These are phyloP conservation scores for Diceros bicornis DNA, from an alignment of 2,797 vertebrate species.

Conservation along the genomic window DNA sequence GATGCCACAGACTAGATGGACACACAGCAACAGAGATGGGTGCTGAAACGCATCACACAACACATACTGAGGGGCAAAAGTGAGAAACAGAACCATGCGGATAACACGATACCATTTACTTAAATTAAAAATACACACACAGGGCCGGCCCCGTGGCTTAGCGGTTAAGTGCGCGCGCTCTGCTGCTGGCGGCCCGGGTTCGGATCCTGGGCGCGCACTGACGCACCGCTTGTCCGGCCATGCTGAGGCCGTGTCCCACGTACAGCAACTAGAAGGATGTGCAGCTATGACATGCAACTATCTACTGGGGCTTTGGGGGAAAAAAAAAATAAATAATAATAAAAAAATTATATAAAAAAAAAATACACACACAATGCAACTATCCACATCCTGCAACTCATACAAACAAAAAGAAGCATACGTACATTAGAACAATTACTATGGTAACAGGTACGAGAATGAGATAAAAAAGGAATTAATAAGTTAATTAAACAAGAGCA, in stretches of 20 bases:
- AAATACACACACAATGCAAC: neutral
- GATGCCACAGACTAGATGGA: neutral
- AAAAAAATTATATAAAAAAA: no score
- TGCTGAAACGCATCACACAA: neutral
- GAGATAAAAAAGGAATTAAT: neutral
- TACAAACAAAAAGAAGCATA: neutral
- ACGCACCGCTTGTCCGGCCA: no score
- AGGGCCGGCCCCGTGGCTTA: no score
- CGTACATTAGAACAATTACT: neutral
- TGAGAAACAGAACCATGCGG: neutral
- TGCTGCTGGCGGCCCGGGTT: no score
- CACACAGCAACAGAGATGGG: neutral
- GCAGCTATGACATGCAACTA: no score
- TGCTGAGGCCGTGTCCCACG: no score
- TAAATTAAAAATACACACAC: neutral
- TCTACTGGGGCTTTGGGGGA: no score
- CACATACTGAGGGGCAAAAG: neutral
- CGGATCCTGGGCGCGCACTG: no score
- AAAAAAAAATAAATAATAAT: no score
- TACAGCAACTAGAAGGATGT: no score
- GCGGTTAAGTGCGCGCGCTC: no score
- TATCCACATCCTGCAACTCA: neutral
- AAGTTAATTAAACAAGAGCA: neutral
- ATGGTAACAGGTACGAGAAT: neutral
- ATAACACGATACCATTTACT: fast-evolving